Evolutionary conservation across 2,113 vertebrate species (phyloP).

Genomic region (Sterna hirundo): DNA sequence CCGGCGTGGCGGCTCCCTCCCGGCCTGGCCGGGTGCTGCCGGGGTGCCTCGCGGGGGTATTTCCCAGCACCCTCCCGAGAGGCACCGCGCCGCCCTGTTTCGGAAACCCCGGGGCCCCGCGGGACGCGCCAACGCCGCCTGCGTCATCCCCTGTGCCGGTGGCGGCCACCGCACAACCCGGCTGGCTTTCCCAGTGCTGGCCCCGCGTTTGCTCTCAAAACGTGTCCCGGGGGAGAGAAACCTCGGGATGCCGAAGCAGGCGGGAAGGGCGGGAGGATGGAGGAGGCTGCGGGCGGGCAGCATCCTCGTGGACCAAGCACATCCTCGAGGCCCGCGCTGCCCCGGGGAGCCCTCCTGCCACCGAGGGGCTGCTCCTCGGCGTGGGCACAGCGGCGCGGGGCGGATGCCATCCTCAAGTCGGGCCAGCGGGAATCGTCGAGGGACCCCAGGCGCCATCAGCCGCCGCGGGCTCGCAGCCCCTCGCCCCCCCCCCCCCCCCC

Average conservation of each 20-base stretch:
- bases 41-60: background rate
- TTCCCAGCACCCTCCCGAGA: background rate
- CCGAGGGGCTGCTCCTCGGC: rapidly evolving
- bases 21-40: background rate
- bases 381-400: rapidly evolving
- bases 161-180: background rate
- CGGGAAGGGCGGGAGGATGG: background rate
- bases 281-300: rapidly evolving
- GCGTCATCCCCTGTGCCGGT: background rate
- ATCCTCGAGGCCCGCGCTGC: background rate
- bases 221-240: rapidly evolving
- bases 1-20: background rate
- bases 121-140: rapidly evolving
- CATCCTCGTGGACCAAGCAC: rapidly evolving
- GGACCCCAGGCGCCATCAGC: background rate
- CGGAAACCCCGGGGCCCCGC: rapidly evolving
- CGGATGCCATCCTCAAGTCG: background rate
- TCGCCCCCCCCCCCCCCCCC: background rate
- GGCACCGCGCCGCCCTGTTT: background rate
- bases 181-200: background rate
- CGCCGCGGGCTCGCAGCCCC: background rate
- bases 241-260: rapidly evolving
- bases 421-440: rapidly evolving
- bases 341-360: background rate
- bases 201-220: background rate